Conservation (phyloP, 2,113 vertebrate genomes). For the Gallinago undulata region DNA sequence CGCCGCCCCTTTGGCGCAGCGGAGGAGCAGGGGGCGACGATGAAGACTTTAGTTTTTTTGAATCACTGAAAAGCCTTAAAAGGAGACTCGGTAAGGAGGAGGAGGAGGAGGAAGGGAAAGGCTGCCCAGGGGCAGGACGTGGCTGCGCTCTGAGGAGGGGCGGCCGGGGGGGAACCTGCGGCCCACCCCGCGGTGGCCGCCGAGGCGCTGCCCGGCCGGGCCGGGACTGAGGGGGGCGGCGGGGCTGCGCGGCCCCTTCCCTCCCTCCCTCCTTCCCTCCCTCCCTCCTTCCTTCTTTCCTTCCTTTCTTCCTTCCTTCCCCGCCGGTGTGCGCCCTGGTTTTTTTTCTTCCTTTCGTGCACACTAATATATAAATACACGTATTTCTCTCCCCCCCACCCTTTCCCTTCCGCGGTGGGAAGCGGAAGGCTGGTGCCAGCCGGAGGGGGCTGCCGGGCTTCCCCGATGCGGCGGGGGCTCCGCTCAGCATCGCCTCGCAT, state of each 20-base stretch:
- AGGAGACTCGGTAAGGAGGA: constrained; percentile 46
- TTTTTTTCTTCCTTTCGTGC: neutral
- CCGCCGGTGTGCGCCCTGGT: constrained; percentile 10
- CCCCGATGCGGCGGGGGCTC: constrained; percentile 69
- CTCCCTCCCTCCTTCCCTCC: neutral
- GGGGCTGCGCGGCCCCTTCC: constrained; percentile 12
- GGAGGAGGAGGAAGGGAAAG: constrained; percentile 22
- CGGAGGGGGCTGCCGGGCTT: constrained; percentile 46
- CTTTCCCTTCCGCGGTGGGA: constrained; percentile 19
- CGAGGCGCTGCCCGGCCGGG: constrained; percentile 50
- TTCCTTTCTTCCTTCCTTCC: neutral
- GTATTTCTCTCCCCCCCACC: neutral
- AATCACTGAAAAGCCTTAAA: constrained; percentile 65
- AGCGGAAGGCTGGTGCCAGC: constrained; percentile 43
- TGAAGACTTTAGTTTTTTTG: constrained; percentile 59
- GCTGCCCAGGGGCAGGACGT: constrained; percentile 48
- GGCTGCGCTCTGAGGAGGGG: constrained; percentile 51
- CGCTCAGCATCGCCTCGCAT: constrained; percentile 71
- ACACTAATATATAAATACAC: neutral
- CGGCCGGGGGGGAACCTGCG: constrained; percentile 41
- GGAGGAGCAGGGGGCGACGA: constrained; percentile 37
- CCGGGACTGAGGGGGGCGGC: neutral
- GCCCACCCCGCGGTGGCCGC: constrained; percentile 51
- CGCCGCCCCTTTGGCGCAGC: constrained; percentile 36
- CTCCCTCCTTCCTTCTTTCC: too few species aligned